A percentile compares a stretch with the other conserved stretches of the same genome.
Conservation (phyloP, 2,888 invertebrate genomes). For the Zygogramma bicolorata region DNA sequence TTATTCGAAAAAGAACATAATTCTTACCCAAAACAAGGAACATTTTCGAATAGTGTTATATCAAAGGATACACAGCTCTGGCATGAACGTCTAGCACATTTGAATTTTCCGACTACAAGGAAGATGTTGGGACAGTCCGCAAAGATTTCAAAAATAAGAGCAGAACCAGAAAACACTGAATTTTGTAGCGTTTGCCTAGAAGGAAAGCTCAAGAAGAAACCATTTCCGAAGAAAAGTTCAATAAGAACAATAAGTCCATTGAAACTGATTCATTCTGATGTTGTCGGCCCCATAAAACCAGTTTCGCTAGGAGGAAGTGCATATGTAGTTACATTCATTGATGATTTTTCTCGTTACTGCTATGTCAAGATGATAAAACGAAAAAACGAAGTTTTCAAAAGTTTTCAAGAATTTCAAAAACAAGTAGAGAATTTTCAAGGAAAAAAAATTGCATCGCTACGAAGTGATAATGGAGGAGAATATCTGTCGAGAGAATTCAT, state of each 20-base stretch:
- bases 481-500: background rate
- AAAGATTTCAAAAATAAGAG: too few relatives aligned
- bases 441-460: background rate
- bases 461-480: background rate
- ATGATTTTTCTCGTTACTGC: constrained; percentile 54
- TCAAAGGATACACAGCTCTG: too few relatives aligned
- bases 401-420: background rate
- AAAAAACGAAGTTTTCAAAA: background rate
- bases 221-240: background rate
- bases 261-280: background rate
- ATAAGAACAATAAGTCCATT: background rate
- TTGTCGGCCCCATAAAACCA: constrained; percentile 53
- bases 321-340: constrained; percentile 56
- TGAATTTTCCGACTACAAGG: too few relatives aligned
- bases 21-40: too few relatives aligned
- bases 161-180: background rate
- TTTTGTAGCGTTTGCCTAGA: background rate
- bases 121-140: too few relatives aligned
- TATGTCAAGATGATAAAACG: background rate
- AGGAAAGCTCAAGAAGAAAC: background rate
- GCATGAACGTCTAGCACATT: too few relatives aligned
- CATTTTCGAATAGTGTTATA: too few relatives aligned
- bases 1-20: too few relatives aligned
- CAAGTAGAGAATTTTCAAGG: background rate
- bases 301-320: constrained; percentile 48